Base-by-base conservation (phyloP, 1,140 invertebrate genomes). In the Ruditapes philippinarum region DNA sequence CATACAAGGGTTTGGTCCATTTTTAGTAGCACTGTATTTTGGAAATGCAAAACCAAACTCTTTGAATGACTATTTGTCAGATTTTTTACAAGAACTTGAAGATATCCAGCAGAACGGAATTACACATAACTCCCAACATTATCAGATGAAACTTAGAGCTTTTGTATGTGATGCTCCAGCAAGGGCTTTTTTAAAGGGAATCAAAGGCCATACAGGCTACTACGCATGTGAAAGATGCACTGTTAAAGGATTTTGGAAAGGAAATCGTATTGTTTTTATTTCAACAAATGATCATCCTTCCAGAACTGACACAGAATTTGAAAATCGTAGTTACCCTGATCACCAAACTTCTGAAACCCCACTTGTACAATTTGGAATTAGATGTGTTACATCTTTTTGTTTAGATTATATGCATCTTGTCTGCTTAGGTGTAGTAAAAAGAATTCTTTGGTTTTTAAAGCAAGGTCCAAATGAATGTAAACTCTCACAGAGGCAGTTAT, bases 331-430 rank as follows among this genome's bases (percentile, higher is more conserved):
- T 9, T 84, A 84, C 19, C 38, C 62, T 28, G 42, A 25, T 31
- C 82, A 84, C 45, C 82, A 84, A 31, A 70, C 14, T 7, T 4
- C 65, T 70, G 36, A 38, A 73, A 51, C 82, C 9, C 62, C 82
- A 31, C 31, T 84, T 14, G 60, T 81, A 80, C 79, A 82, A 79
- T 89, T 92, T 45, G 40, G 33, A 36, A 82, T 96, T 28, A 84
- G 91, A 83, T 92, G 96, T 90, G 92, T 96, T n/a, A 90, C 89
- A n/a, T 28, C 88, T 33, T 92, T 95, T 90, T 89, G 91, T n/a
- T 83, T 95, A 14, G 96, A 96, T 89, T 96, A 96, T 90, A 95
- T 96, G 95, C 95, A 96, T 92, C 57, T 94, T 0, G 92, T 95
- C 11, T 95, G 94, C 80, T 49, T 96, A 11, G 95, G 95, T 25